These are phyloP conservation scores for Lophius americanus DNA, from an alignment of 2,797 vertebrate genomes.

Conservation along the genomic window DNA sequence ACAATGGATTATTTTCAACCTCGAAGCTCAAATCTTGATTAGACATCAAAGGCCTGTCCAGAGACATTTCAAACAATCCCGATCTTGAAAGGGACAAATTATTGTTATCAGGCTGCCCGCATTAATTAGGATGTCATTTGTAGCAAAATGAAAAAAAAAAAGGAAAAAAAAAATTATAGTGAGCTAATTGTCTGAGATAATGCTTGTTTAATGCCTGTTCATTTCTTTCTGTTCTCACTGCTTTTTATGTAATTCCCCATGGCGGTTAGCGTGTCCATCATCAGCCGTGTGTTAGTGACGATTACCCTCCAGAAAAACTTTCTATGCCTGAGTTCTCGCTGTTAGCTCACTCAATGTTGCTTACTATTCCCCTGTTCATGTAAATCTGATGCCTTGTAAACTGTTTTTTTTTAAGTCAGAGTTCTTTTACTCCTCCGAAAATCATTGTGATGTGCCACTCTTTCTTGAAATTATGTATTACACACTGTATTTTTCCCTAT, in stretches of 20 bases:
- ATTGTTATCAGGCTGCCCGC: constrained; percentile 52
- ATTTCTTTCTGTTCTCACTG: not conserved
- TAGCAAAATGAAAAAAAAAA: constrained; percentile 50
- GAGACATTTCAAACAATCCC: constrained; percentile 66
- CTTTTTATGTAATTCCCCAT: constrained; percentile 37
- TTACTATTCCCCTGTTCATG: constrained; percentile 12
- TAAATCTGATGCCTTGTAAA: constrained; percentile 2
- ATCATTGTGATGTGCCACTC: constrained; percentile 10
- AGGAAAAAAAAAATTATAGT: constrained; percentile 51
- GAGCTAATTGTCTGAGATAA: constrained; percentile 56
- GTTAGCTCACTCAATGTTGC: constrained; percentile 1
- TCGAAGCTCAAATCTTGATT: constrained; percentile 60
- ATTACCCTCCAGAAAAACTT: constrained; percentile 23
- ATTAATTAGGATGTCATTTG: constrained; percentile 69
- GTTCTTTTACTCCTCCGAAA: constrained; percentile 4
- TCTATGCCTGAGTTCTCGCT: not conserved
- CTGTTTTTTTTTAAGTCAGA: constrained; percentile 17
- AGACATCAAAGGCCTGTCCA: constrained; percentile 63
- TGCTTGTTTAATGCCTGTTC: too few species aligned
- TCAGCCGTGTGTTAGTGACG: constrained; percentile 13
- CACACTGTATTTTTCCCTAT: too few species aligned
- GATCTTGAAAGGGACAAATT: constrained; percentile 56
- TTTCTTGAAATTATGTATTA: not conserved
- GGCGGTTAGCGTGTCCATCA: constrained; percentile 35
- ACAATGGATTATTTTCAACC: constrained; percentile 70